Base-by-base conservation (phyloP, 1,140 invertebrate species). In the Rhizoglyphus robini region DNA sequence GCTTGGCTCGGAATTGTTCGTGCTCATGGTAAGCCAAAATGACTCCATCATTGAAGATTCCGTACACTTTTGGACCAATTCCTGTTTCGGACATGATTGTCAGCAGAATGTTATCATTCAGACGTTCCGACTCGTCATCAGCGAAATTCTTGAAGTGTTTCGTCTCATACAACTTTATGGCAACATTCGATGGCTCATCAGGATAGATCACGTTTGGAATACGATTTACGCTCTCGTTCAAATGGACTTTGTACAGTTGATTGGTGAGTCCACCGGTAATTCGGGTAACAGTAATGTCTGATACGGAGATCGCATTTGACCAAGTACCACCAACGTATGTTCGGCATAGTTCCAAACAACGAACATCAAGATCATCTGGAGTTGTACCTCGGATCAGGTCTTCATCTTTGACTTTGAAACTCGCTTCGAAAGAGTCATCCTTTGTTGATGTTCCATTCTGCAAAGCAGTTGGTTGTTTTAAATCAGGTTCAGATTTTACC, bases 1-100 rank as follows among this genome's bases (percentile, higher is more conserved):
- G 51, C 20, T 54, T 54, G 15, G 51, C 51, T 8, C 51, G 51
- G 23, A 54, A 54, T 32, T 54, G 51, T 32, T 54, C 51, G 23
- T 54, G 51, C 51, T 63, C 8, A 38, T 36, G 5, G 32, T 58
- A 63, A 5, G 15, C 61, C n/a, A 4, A 5, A 36, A 63, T 41
- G 11, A 36, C 32, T 47, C 61, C 61, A 54, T 63, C 61, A 49
- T 63, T 63, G 29, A 63, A 63, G 13, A 63, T 47, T 4, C 61
- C 61, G 25, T 47, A 63, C 4, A 63, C 23, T 41, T 63, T 63
- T 58, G 61, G 61, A 4, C 61, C 61, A 4, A 63, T 5, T 29
- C 32, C 34, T 15, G 18, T 25, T 57, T 47, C 5, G 4, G 61
- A 63, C n/a, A 31, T 36, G 13, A 63, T 25, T 20, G 34, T 58